phyloP scores from a whole-genome alignment of 2,113 vertebrate species.

The Aphyosemion australe region DNA sequence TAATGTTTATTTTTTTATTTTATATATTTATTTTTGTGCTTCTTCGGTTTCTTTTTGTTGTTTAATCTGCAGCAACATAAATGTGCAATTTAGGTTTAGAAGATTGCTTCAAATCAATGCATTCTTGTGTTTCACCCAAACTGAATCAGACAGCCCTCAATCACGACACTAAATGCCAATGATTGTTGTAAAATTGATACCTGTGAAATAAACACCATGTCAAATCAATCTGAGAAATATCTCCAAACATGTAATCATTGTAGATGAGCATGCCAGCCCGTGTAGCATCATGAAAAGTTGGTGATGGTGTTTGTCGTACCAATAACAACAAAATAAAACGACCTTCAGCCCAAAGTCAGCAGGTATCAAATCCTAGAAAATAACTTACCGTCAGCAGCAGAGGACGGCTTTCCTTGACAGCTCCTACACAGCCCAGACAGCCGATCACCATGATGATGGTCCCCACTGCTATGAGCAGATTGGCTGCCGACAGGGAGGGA shows the following conservation, averaged over 20 bases:
- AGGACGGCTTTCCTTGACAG: conserved; percentile 95
- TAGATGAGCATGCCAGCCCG: not conserved
- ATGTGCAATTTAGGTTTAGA: not conserved
- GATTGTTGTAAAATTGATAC: conserved; percentile 5
- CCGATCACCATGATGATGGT: conserved; percentile 95
- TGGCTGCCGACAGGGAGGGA: conserved; percentile 94
- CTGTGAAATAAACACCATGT: not conserved
- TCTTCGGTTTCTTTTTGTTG: too few relatives aligned
- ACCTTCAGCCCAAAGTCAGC: conserved; percentile 5
- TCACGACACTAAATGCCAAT: not conserved
- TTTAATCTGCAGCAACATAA: not conserved
- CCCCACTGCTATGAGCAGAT: conserved; percentile 92
- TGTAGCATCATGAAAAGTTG: not conserved
- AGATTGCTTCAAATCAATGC: not conserved
- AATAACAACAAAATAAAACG: not conserved
- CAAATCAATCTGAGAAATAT: not conserved
- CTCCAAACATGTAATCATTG: conserved; percentile 2
- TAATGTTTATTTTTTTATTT: too few relatives aligned
- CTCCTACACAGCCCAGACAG: conserved; percentile 95
- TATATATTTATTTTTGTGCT: too few relatives aligned
- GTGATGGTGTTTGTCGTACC: conserved; percentile 10
- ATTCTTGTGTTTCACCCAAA: not conserved
- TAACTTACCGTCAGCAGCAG: conserved; percentile 92
- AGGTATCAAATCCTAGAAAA: not conserved
- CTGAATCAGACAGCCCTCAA: not conserved